These are phyloP conservation scores for Oryzias dopingdopingensis DNA, from an alignment of 2,797 vertebrate species.

Conservation along the genomic window DNA sequence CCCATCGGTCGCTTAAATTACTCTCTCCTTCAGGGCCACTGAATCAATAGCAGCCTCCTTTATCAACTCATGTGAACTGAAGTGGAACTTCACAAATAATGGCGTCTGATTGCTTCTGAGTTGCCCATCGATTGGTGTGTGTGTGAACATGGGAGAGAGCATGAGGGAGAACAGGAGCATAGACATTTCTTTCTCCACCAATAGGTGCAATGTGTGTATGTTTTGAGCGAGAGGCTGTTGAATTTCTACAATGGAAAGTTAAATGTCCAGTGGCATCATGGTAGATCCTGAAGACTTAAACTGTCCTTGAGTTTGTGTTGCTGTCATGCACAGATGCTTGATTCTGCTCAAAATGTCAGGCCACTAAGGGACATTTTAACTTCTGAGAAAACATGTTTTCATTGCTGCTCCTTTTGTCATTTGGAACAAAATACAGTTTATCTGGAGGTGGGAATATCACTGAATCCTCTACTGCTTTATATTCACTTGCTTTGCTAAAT, in stretches of 20 bases:
- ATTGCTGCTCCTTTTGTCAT: too few species aligned
- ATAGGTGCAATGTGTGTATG: conserved; percentile 16
- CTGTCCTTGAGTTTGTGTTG: conserved; percentile 7
- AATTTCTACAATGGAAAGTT: conserved; percentile 29
- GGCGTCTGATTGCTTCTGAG: conserved; percentile 84
- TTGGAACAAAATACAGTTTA: too few species aligned
- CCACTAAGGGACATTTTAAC: too few species aligned
- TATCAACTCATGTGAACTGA: conserved; percentile 86
- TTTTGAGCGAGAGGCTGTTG: conserved; percentile 23
- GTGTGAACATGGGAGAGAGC: conserved; percentile 17
- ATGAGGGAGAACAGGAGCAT: conserved; percentile 41
- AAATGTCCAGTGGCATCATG: conserved; percentile 22
- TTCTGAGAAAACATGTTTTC: not conserved
- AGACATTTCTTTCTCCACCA: conserved; percentile 28
- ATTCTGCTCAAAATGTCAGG: too few species aligned
- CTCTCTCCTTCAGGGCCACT: conserved; percentile 79
- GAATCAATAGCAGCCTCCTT: conserved; percentile 87
- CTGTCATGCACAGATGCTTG: too few species aligned
- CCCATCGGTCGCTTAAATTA: conserved; percentile 83
- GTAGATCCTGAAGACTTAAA: conserved; percentile 15
- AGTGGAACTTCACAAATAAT: conserved; percentile 92
- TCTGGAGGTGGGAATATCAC: too few species aligned
- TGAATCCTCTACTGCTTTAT: too few species aligned
- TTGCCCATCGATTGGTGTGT: conserved; percentile 76
- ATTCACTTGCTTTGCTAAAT: too few species aligned